Conservation (phyloP, 2,113 vertebrate genomes). For the Callionymus lyra region DNA sequence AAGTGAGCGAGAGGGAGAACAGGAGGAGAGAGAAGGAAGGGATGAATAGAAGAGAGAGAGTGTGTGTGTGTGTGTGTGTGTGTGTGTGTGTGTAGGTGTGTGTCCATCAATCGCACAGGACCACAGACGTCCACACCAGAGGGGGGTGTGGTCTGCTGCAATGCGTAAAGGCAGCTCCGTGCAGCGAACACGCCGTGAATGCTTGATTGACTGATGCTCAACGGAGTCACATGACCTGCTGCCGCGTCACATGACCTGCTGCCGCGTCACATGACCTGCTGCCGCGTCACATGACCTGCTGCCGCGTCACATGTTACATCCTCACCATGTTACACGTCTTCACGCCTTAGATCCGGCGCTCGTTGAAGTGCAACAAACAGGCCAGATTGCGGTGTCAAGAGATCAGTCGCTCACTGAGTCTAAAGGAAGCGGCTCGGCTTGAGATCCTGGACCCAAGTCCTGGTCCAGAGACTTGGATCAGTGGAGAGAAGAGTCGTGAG, state of each 20-base stretch:
- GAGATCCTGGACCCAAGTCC: slow-evolving; percentile 45
- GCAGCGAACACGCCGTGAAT: slow-evolving; percentile 19
- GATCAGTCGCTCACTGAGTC: slow-evolving; percentile 36
- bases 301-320: no score
- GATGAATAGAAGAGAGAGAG: slow-evolving; percentile 23
- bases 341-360: no score
- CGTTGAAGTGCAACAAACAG: not conserved
- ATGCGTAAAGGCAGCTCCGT: slow-evolving; percentile 59
- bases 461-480: no score
- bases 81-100: slow-evolving; percentile 4
- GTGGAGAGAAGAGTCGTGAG: no score
- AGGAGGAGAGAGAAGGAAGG: slow-evolving; percentile 11
- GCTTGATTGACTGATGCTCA: no score
- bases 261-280: no score
- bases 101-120: slow-evolving; percentile 43
- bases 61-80: slow-evolving; percentile 11
- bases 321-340: no score
- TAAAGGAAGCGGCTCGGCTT: slow-evolving; percentile 43
- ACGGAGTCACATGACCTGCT: no score
- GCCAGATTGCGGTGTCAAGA: slow-evolving; percentile 56
- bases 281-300: no score
- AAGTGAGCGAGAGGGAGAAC: slow-evolving; percentile 15
- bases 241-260: no score
- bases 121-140: slow-evolving; percentile 43
- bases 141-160: slow-evolving; percentile 59